A percentile compares a stretch with the other conserved stretches of the same genome.
Evolutionary conservation across 2,113 vertebrate species (phyloP).

Genomic region (Corythaixoides concolor): DNA sequence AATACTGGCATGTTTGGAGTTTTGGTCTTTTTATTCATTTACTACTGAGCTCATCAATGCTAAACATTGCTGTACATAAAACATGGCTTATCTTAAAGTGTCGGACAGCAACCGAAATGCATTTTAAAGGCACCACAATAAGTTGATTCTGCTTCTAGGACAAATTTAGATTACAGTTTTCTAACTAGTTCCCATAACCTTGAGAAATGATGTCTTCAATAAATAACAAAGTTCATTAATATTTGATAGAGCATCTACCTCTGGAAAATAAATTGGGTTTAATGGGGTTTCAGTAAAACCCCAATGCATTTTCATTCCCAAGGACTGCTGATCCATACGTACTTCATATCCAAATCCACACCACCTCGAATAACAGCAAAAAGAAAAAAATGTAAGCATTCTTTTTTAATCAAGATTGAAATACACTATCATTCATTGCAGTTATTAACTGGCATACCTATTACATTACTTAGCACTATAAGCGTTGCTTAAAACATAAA

Average conservation of each 20-base stretch:
- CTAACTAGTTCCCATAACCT: neutral
- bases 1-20: neutral
- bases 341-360: neutral
- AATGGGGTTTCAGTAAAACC: neutral
- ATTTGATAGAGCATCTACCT: neutral
- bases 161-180: neutral
- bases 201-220: neutral
- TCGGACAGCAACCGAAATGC: neutral
- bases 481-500: neutral
- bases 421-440: neutral
- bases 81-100: neutral
- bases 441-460: neutral
- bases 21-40: neutral
- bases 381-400: neutral
- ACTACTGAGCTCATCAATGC: neutral
- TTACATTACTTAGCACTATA: neutral
- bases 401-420: neutral
- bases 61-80: neutral
- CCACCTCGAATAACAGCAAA: rapidly evolving
- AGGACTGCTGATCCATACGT: neutral
- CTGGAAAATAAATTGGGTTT: neutral
- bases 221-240: neutral
- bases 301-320: neutral
- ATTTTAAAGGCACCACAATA: neutral
- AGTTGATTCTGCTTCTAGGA: neutral